Conservation (phyloP, 2,888 invertebrate genomes). For the Eulithis testata region DNA sequence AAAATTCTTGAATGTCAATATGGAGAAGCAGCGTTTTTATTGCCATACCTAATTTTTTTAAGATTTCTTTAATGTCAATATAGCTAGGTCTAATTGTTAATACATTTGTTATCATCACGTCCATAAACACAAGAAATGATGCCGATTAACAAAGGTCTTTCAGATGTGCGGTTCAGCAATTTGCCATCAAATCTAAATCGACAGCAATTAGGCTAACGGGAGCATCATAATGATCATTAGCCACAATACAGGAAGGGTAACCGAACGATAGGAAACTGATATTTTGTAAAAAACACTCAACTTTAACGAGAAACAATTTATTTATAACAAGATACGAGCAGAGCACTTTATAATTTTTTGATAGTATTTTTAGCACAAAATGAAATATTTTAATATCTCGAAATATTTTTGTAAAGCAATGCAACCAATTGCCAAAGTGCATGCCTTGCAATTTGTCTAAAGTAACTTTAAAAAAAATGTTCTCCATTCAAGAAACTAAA, state of each 20-base stretch:
- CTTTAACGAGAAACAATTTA: slow-evolving; percentile 29
- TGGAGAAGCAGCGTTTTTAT: too few relatives aligned
- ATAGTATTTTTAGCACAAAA: slow-evolving; percentile 7
- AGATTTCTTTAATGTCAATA: too few relatives aligned
- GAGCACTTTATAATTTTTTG: slow-evolving; percentile 16
- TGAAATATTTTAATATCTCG: not conserved
- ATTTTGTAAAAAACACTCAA: slow-evolving; percentile 31
- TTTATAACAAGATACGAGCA: slow-evolving; percentile 11
- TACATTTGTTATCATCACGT: slow-evolving; percentile 17
- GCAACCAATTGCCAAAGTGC: too few relatives aligned
- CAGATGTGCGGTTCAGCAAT: slow-evolving; percentile 41
- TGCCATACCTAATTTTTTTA: too few relatives aligned
- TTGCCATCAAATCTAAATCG: slow-evolving; percentile 46
- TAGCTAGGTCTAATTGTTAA: slow-evolving; percentile 5
- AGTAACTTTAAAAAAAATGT: too few relatives aligned
- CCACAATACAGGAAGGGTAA: slow-evolving; percentile 38
- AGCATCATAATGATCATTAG: slow-evolving; percentile 43
- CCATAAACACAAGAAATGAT: slow-evolving; percentile 36
- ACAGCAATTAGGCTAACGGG: slow-evolving; percentile 42
- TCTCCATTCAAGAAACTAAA: too few relatives aligned
- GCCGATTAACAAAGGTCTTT: slow-evolving; percentile 40
- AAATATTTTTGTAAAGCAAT: too few relatives aligned
- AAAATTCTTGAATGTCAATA: too few relatives aligned
- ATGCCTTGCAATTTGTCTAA: too few relatives aligned
- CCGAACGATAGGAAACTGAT: slow-evolving; percentile 38